Evolutionary conservation across 2,797 vertebrate species (phyloP).

Genomic region (Tamandua tetradactyla): DNA sequence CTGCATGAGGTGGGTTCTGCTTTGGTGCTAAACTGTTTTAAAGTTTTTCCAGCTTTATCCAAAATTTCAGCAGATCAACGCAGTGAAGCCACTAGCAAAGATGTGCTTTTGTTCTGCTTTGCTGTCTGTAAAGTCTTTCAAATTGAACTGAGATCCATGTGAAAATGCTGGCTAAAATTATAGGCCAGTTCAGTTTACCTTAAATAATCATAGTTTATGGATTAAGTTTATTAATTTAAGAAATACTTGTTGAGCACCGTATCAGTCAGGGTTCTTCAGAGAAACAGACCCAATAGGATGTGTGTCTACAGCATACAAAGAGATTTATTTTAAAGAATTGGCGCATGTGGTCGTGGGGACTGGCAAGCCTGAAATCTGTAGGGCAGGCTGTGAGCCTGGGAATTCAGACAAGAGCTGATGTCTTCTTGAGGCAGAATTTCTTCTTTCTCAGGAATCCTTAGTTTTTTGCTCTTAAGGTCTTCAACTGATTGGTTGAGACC

Average conservation of each 20-base stretch:
- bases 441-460: too few species aligned
- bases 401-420: too few species aligned
- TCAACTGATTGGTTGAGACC: too few species aligned
- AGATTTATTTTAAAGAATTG: too few species aligned
- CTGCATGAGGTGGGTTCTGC: not conserved
- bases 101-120: not conserved
- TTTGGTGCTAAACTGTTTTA: not conserved
- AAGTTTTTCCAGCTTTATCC: not conserved
- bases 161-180: conserved; percentile 8
- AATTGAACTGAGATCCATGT: not conserved
- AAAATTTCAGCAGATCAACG: not conserved
- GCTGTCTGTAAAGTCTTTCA: not conserved
- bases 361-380: too few species aligned
- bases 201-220: not conserved
- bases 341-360: too few species aligned
- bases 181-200: not conserved
- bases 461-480: too few species aligned
- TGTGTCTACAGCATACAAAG: too few species aligned
- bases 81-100: not conserved
- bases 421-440: too few species aligned
- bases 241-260: not conserved
- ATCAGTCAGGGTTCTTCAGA: too few species aligned
- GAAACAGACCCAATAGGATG: too few species aligned
- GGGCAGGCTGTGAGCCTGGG: too few species aligned
- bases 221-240: not conserved